Base-by-base conservation (phyloP, 1,140 invertebrate genomes). In the Solenopsis invicta region DNA sequence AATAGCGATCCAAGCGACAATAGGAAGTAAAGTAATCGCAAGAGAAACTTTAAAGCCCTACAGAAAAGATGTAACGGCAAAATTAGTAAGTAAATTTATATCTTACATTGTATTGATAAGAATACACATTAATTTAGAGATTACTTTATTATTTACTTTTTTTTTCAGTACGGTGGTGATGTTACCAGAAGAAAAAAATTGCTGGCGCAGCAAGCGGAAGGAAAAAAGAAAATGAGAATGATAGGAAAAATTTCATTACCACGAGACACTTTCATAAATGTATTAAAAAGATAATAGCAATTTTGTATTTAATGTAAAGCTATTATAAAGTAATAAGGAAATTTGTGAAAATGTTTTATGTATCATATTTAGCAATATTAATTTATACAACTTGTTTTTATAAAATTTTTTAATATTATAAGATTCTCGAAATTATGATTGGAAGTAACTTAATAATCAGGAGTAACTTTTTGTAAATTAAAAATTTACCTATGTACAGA, bases 221-320 rank as follows among this genome's bases (percentile, higher is more conserved):
- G 99, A 9, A 99, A 99, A 94, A 98, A 98, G 94, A 97, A 97
- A 95, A 97, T 99, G 97, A 97, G 97, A 93, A 97, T 97, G 96
- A 96, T 99, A 85, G 99, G 98, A 59, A 99, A 98, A 92, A 98
- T 99, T 87, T 96, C 97, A 92, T 95, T 99, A 87, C 98, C 98
- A 9, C 97, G 98, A 95, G 98, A 99, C 93, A 98, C 98, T 13
- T 99, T 99, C 95, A 98, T 99, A 88, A 97, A 99, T 95, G 97
- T 99, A 84, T 94, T 99, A 5, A 98, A 98, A 94, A 97, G 96
- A 96, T 98, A 96, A 96, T 16, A 41, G 0, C 8, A 4, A 62
- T 24, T 78, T 78, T 78, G 12, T 66, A 24, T 41, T 10, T 41
- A 41, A 75, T 4, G 10, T 41, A 75, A 45, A 41, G n/a, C 1